A percentile compares a stretch with the other conserved stretches of the same genome.
These are phyloP conservation scores for Galleria mellonella DNA, from an alignment of 1,140 invertebrate genomes.

Conservation along the genomic window DNA sequence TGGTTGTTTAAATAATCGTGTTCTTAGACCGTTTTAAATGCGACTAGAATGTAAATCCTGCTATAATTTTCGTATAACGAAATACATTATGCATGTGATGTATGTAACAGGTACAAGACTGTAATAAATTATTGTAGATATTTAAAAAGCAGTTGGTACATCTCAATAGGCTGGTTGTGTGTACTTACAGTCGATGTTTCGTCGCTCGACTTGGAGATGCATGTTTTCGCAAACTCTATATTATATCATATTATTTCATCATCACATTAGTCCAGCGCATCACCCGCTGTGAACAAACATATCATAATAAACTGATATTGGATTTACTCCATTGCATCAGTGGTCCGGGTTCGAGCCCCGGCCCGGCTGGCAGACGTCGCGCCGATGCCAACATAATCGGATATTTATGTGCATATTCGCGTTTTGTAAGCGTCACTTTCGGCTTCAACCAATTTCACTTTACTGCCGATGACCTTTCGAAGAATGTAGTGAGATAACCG, in stretches of 20 bases:
- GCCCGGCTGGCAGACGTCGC: slow-evolving; percentile 4
- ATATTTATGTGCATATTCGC: slow-evolving; percentile 35
- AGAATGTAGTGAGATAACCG: slow-evolving; percentile 51
- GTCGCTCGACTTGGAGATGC: too few species aligned
- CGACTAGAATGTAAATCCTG: slow-evolving; percentile 18
- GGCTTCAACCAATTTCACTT: slow-evolving; percentile 59
- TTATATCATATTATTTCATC: slow-evolving; percentile 46
- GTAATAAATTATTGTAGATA: too few species aligned
- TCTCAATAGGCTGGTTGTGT: too few species aligned
- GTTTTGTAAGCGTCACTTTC: slow-evolving; percentile 48
- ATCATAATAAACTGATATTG: slow-evolving; percentile 44
- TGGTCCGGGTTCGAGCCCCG: slow-evolving; percentile 29
- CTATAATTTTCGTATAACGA: slow-evolving; percentile 15
- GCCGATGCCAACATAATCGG: slow-evolving; percentile 18
- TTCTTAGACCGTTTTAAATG: slow-evolving; percentile 24
- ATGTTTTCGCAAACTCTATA: slow-evolving; percentile 37
- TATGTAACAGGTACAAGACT: too few species aligned
- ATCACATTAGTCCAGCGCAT: slow-evolving; percentile 16
- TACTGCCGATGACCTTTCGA: slow-evolving; percentile 56
- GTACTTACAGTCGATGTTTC: too few species aligned
- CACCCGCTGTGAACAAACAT: slow-evolving; percentile 24
- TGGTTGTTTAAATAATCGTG: slow-evolving; percentile 22
- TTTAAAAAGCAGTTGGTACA: neutral
- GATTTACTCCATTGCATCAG: slow-evolving; percentile 39
- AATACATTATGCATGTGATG: slow-evolving; percentile 11